These are phyloP conservation scores for Drosophila obscura DNA, from an alignment of 1,140 invertebrate genomes.

Conservation along the genomic window DNA sequence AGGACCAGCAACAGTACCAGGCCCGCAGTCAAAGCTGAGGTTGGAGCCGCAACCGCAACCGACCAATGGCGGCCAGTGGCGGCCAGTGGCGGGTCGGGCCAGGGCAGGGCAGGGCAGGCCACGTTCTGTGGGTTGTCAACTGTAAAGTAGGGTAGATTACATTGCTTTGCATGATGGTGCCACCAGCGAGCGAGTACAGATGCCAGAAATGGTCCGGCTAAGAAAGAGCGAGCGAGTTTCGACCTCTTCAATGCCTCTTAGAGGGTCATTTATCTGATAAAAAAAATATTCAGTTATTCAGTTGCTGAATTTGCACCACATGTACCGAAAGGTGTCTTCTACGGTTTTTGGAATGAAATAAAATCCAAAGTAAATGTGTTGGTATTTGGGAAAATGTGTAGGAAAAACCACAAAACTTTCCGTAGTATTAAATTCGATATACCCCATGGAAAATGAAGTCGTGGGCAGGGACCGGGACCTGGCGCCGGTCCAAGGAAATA, in stretches of 20 bases:
- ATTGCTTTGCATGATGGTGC: slow-evolving; percentile 62
- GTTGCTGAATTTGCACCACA: too few species aligned
- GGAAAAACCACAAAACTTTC: too few species aligned
- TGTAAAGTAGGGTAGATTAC: slow-evolving; percentile 80
- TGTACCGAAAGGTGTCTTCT: too few species aligned
- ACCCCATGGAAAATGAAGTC: slow-evolving; percentile 10
- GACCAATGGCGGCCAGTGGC: slow-evolving; percentile 44
- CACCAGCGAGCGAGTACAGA: slow-evolving; percentile 40
- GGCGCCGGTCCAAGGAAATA: slow-evolving; percentile 64
- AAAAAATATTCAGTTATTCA: too few species aligned
- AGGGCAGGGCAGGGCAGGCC: slow-evolving; percentile 8
- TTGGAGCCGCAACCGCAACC: slow-evolving; percentile 59
- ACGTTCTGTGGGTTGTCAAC: slow-evolving; percentile 66
- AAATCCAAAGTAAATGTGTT: too few species aligned
- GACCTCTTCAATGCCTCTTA: slow-evolving; percentile 15
- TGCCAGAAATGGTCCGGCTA: slow-evolving; percentile 42
- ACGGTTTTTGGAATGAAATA: too few species aligned
- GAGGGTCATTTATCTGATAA: too few species aligned
- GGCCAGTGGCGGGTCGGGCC: slow-evolving; percentile 5
- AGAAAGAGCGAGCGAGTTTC: background rate
- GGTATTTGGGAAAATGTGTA: too few species aligned
- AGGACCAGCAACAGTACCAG: background rate
- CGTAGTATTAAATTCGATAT: slow-evolving; percentile 6
- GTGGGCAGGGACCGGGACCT: slow-evolving; percentile 25
- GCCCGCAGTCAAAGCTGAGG: background rate